These are phyloP conservation scores for Oppia nitens DNA, from an alignment of 1,140 invertebrate genomes.

Conservation along the genomic window DNA sequence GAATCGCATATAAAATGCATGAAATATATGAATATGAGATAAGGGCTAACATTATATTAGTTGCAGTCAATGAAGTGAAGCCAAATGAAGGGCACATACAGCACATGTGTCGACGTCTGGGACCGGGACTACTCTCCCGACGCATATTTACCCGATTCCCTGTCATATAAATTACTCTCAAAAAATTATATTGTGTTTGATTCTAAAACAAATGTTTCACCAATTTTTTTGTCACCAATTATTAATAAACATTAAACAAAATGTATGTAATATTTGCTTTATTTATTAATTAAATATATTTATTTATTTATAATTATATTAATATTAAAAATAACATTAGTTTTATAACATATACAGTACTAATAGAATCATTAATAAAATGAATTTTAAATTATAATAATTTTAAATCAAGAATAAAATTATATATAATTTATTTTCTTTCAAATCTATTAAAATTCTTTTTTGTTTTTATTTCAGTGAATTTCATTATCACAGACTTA, in stretches of 20 bases:
- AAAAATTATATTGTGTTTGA: background rate
- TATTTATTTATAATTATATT: too few relatives aligned
- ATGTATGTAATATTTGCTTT: too few relatives aligned
- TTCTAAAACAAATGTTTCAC: too few relatives aligned
- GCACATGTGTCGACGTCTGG: background rate
- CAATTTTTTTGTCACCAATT: too few relatives aligned
- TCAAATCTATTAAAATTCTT: background rate
- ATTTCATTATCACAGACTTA: background rate
- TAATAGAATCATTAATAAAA: too few relatives aligned
- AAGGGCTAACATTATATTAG: background rate
- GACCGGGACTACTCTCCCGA: background rate
- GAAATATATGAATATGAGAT: background rate
- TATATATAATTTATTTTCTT: background rate
- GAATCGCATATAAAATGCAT: background rate
- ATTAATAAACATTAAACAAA: too few relatives aligned
- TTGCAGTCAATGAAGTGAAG: background rate
- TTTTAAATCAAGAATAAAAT: too few relatives aligned
- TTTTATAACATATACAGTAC: too few relatives aligned
- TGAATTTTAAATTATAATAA: too few relatives aligned
- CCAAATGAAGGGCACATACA: too few relatives aligned
- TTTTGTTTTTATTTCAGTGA: background rate
- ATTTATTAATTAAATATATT: too few relatives aligned
- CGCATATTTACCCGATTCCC: background rate
- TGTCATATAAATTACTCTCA: background rate
- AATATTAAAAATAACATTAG: too few relatives aligned